phyloP scores from a whole-genome alignment of 2,797 vertebrate genomes.

The Macropodus opercularis region DNA sequence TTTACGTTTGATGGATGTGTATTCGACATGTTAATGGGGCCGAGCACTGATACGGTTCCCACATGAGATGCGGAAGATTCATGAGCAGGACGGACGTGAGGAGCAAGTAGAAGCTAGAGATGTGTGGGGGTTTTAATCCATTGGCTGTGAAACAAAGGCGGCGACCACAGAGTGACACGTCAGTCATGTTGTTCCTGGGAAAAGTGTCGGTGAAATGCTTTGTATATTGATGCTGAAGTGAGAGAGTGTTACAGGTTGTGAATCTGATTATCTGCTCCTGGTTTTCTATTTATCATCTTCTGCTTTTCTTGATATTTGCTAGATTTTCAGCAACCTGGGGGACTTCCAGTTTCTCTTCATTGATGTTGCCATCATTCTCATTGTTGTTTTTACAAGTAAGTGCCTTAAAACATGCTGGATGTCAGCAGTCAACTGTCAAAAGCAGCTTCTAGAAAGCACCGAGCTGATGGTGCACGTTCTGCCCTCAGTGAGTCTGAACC shows the following conservation, averaged over 20 bases:
- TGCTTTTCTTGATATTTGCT: conserved; percentile 28
- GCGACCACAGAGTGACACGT: conserved; percentile 14
- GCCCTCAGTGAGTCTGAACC: conserved; percentile 94
- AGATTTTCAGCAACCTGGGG: conserved; percentile 96
- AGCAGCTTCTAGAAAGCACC: no score
- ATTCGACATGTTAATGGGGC: neutral
- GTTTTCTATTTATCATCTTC: neutral
- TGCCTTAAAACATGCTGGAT: neutral
- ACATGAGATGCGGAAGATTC: neutral
- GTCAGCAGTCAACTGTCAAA: neutral
- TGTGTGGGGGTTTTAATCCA: neutral
- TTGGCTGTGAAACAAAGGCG: conserved; percentile 29
- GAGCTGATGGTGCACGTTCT: neutral
- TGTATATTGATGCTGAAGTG: neutral
- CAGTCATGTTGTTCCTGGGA: conserved; percentile 2
- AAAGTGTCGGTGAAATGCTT: conserved; percentile 7
- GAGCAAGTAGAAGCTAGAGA: conserved; percentile 14
- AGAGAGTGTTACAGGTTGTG: neutral
- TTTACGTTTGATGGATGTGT: neutral
- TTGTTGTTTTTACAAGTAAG: conserved; percentile 97
- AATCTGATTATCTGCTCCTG: neutral
- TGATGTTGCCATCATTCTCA: conserved; percentile 93
- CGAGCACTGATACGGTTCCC: conserved; percentile 1
- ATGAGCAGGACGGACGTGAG: neutral
- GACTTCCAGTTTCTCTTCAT: conserved; percentile 99